Percentiles rank a stretch among this genome's conserved stretches.
Conservation (phyloP, 2,888 invertebrate genomes). For the Ceraclea dissimilis region DNA sequence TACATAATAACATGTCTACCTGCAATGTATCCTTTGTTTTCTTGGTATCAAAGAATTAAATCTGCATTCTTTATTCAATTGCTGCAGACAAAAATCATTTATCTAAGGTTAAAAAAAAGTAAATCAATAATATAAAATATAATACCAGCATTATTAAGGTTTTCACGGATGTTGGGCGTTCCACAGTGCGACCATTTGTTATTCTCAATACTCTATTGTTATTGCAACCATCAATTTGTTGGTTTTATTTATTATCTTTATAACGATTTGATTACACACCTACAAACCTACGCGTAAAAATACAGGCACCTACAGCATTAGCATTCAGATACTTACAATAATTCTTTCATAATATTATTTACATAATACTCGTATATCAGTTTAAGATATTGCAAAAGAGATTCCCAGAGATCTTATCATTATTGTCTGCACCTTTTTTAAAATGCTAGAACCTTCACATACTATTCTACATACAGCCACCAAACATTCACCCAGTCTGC, state of each 20-base stretch:
- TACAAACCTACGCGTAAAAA: slow-evolving; percentile 7
- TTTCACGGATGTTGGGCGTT: slow-evolving; percentile 2
- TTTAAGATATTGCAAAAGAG: slow-evolving; percentile 1
- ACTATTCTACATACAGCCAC: too few species aligned
- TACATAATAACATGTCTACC: too few species aligned
- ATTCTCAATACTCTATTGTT: neutral
- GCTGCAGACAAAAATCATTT: neutral
- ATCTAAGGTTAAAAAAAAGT: neutral
- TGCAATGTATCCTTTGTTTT: too few species aligned
- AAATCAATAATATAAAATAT: neutral
- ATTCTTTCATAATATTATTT: neutral
- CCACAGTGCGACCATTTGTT: neutral
- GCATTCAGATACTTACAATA: too few species aligned
- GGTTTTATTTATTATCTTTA: slow-evolving; percentile 11
- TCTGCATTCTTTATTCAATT: neutral
- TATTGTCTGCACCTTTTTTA: too few species aligned
- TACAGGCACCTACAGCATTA: neutral
- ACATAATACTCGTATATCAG: neutral
- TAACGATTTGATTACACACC: slow-evolving; percentile 12
- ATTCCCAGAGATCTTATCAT: neutral
- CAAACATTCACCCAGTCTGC: too few species aligned
- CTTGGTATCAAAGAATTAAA: too few species aligned
- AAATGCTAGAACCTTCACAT: too few species aligned
- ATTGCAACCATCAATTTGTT: slow-evolving; percentile 14
- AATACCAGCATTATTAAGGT: neutral